Evolutionary conservation across 1,140 invertebrate genomes (phyloP), one percentile per base, ranked within the genome.

Genomic region (Dendroctonus ponderosae): DNA sequence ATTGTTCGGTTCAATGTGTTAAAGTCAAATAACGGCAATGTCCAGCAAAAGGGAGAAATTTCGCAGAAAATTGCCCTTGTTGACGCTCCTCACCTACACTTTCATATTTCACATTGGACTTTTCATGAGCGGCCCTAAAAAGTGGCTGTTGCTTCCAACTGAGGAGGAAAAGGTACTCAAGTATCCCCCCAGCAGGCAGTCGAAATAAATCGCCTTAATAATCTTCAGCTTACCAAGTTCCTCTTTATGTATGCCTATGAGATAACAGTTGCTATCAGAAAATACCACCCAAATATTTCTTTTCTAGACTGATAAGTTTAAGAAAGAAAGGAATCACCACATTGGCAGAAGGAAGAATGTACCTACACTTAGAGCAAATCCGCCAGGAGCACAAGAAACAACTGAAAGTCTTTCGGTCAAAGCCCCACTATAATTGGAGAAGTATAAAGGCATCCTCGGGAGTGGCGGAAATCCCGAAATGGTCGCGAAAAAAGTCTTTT

Each of bases 311-410:
- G 4, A 82, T 86, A 62, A 85, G 90, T 51, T 87, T 88, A 58
- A 83, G 92, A 4, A 82, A 79, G 66, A 87, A 88, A 74, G 92
- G 92, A 4, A 82, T 96, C 0, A 87, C 80, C 58, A 83, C 83
- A 15, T 80, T 91, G 4, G 78, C 85, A 40, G 86, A 86, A n/a
- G 86, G 87, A 11, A 75, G 81, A 49, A 77, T 91, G 6, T 94
- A 87, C 72, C 79, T 86, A 53, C 85, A 86, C 56, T 77, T 91
- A 5, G 85, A 86, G 62, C 81, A 82, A 44, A 82, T 86, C 15
- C 81, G 87, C 50, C 84, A 87, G 48, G 78, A 83, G 59, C 82
- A 83, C 69, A 69, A 81, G 74, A 82, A 83, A 78, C 74, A 85
- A 80, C 72, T 83, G 70, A 79, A 77, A 72, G 5, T 66, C 3